Evolutionary conservation across 2,113 vertebrate genomes (phyloP), one percentile per base, ranked within the genome.

Genomic region (Odocoileus hemionus): DNA sequence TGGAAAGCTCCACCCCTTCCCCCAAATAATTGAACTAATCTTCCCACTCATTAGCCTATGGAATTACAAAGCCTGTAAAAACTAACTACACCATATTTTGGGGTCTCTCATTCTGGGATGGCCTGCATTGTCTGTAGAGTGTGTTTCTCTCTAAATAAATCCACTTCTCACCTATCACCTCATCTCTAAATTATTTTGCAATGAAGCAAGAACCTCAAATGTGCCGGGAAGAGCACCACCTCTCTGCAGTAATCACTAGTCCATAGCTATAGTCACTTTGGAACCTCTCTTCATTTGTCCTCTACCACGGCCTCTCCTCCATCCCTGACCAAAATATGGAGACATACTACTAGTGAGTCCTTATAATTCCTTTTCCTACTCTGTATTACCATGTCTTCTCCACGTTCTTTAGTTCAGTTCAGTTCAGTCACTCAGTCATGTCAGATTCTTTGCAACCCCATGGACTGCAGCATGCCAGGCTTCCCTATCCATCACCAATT

Each of bases 181-280:
- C 36, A 43, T 43, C 36, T 76, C 36, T 76, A 23, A 76, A 14
- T 43, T 76, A 36, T 43, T 76, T 26, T 43, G 36, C 21, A 76
- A 26, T 43, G 21, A 76, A 76, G 12, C 36, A 26, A 76, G 12
- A 43, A 14, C 36, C 39, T 76, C 23, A 26, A 14, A 43, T 43
- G 11, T 76, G 23, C 26, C 0, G 0, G 36, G 23, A 76, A 76
- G 11, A 43, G 70, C 0, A 0, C 70, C 17, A 43, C 11, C 52
- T 43, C 12, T 14, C 17, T 61, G 7, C n/a, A 54, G 57, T 26
- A 47, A 36, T 21, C 17, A 11, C 50, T n/a, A 45, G 85, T 33
- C 33, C 25, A 30, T 23, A 43, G 76, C 58, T 45, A 5, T 5
- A 80, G 57, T 36, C 74, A 55, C n/a, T 85, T 67, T 17, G 8